Evolutionary conservation across 1,140 invertebrate genomes (phyloP).

Genomic region (Bombus vancouverensis): DNA sequence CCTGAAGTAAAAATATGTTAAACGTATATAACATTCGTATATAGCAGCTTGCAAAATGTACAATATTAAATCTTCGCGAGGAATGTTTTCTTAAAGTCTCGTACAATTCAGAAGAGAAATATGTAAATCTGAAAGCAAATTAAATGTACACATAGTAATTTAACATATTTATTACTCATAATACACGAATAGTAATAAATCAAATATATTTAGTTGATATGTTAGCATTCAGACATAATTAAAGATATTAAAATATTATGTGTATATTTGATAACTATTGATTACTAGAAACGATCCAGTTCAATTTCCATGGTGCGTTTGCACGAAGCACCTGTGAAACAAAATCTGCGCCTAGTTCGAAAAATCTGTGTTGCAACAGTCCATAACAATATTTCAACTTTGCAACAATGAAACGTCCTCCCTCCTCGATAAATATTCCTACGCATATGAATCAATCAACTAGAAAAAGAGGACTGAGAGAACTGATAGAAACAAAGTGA

Average conservation of each 20-base stretch:
- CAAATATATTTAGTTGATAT: neutral
- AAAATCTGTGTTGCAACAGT: neutral
- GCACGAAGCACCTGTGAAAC: no score
- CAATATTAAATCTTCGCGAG: neutral
- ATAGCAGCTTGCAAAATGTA: no score
- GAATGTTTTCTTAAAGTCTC: neutral
- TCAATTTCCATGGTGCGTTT: no score
- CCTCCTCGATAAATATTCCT: neutral
- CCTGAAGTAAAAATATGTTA: no score
- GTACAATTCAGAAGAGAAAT: neutral
- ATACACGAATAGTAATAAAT: neutral
- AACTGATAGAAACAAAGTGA: neutral
- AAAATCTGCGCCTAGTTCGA: neutral
- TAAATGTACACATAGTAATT: no score
- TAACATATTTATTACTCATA: neutral
- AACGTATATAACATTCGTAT: neutral
- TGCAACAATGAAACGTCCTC: neutral
- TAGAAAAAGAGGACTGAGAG: neutral
- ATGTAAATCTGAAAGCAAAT: no score
- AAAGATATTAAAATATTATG: neutral
- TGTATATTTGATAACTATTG: neutral
- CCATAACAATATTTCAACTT: neutral
- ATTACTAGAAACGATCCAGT: no score
- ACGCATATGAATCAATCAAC: neutral
- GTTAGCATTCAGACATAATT: neutral